These are phyloP conservation scores for Oreochromis niloticus DNA, from an alignment of 2,113 vertebrate species.

Conservation along the genomic window DNA sequence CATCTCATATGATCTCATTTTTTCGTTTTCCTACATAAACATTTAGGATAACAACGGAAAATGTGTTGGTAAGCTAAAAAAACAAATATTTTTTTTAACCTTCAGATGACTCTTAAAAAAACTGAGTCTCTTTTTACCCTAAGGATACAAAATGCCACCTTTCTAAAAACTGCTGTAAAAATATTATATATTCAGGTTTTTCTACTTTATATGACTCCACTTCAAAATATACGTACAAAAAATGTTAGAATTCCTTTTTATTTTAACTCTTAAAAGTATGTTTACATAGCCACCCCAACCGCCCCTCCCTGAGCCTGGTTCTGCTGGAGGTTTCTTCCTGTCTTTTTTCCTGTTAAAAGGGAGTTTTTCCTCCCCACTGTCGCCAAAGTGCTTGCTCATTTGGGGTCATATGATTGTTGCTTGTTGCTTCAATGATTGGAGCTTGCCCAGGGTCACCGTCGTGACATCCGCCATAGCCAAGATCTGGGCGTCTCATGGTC, in stretches of 20 bases:
- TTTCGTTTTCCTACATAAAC: not conserved
- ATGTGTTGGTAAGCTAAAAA: not conserved
- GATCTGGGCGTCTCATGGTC: not conserved
- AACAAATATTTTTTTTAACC: rapidly evolving
- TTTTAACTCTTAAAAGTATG: no score
- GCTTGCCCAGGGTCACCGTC: rapidly evolving
- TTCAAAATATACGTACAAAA: no score
- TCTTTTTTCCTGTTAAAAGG: no score
- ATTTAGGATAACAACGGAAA: not conserved
- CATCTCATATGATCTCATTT: not conserved
- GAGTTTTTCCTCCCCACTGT: no score
- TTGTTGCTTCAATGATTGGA: not conserved
- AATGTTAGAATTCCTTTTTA: no score
- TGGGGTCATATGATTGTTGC: no score
- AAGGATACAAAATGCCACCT: not conserved
- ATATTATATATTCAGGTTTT: not conserved
- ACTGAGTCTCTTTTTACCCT: not conserved
- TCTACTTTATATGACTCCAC: no score
- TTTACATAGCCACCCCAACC: no score
- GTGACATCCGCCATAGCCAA: not conserved
- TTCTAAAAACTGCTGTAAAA: not conserved
- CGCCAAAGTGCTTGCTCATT: no score
- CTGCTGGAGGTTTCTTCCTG: no score
- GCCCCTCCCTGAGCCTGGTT: no score
- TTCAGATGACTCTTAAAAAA: not conserved